These are phyloP conservation scores for Diplodus puntazzo DNA, from an alignment of 2,797 vertebrate genomes.

Conservation along the genomic window DNA sequence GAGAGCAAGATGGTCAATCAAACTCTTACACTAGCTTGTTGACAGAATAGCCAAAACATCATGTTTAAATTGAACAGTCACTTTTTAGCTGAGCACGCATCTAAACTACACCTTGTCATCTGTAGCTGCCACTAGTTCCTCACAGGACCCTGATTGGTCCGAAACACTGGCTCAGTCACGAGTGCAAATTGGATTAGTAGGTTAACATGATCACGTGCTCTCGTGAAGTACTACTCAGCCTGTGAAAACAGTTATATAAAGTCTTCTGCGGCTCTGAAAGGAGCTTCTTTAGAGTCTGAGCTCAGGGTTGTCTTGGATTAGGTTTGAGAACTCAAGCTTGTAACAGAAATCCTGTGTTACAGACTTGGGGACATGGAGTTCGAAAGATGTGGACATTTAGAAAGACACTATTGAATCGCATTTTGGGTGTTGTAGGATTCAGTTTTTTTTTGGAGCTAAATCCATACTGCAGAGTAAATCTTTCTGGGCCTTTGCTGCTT, in stretches of 20 bases:
- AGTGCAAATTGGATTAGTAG: too few relatives aligned
- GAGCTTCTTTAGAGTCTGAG: background rate
- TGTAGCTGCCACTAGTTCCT: too few relatives aligned
- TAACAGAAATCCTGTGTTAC: background rate
- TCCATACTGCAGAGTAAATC: background rate
- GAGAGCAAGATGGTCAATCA: too few relatives aligned
- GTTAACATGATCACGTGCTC: too few relatives aligned
- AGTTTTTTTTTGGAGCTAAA: background rate
- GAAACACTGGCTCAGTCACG: too few relatives aligned
- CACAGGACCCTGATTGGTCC: too few relatives aligned
- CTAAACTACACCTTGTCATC: too few relatives aligned
- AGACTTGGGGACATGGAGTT: background rate
- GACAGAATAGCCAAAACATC: too few relatives aligned
- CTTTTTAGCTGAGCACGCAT: too few relatives aligned
- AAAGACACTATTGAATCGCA: background rate
- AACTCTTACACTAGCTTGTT: too few relatives aligned
- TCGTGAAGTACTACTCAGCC: too few relatives aligned
- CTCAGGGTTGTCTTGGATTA: background rate
- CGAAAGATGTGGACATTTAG: background rate
- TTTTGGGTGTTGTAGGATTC: background rate
- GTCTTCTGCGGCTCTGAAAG: background rate
- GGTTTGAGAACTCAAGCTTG: background rate
- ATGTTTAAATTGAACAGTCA: too few relatives aligned
- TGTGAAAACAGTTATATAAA: background rate
- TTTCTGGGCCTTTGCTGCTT: background rate